Evolutionary conservation across 2,797 vertebrate species (phyloP).

Genomic region (Gadopsis bispinosus): DNA sequence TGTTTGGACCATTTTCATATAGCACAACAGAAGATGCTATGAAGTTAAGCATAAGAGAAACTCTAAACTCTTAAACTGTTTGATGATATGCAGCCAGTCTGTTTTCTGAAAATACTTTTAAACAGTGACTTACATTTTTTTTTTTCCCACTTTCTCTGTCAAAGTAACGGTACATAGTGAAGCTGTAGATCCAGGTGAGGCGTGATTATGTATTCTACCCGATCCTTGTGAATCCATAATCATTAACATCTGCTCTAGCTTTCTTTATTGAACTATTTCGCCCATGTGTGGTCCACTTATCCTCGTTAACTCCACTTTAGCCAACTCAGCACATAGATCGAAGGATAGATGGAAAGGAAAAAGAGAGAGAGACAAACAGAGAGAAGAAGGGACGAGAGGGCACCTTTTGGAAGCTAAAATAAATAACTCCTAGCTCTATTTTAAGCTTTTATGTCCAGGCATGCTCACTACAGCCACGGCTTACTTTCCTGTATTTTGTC

Average conservation of each 20-base stretch:
- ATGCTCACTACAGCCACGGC: conserved; percentile 34
- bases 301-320: conserved; percentile 86
- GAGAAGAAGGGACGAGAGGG: conserved; percentile 49
- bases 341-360: conserved; percentile 71
- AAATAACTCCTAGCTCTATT: conserved; percentile 64
- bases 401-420: conserved; percentile 68
- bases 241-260: conserved; percentile 88
- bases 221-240: conserved; percentile 86
- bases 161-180: conserved; percentile 47
- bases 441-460: conserved; percentile 56
- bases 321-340: conserved; percentile 82
- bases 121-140: conserved; percentile 35
- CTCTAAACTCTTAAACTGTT: conserved; percentile 8
- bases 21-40: conserved; percentile 39
- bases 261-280: conserved; percentile 86
- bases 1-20: conserved; percentile 60
- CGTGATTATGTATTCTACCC: conserved; percentile 80
- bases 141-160: conserved; percentile 25
- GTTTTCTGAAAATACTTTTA: conserved; percentile 33
- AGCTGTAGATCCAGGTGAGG: conserved; percentile 67
- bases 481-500: conserved; percentile 57
- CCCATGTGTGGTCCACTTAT: conserved; percentile 86
- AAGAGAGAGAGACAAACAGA: conserved; percentile 57
- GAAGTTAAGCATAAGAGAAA: conserved; percentile 41
- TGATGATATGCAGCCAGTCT: conserved; percentile 38